phyloP scores from a whole-genome alignment of 2,113 vertebrate genomes.

The Ictidomys tridecemlineatus region DNA sequence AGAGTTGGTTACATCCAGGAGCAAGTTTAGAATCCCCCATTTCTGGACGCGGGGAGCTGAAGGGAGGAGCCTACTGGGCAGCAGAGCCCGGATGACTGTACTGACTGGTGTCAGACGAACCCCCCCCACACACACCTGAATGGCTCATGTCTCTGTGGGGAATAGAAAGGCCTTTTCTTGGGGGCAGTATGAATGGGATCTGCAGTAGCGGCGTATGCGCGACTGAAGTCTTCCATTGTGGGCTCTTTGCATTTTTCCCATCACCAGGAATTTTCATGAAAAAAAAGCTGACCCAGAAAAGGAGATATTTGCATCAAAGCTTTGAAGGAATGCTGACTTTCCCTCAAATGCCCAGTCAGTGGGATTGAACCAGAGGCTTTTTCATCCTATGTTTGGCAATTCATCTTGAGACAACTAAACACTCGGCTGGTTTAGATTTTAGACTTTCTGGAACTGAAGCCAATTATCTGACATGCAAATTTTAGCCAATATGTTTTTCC shows the following conservation, averaged over 20 bases:
- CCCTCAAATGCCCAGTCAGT: neutral
- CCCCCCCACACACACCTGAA: too few species aligned
- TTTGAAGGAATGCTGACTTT: constrained; percentile 29
- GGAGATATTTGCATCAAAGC: constrained; percentile 30
- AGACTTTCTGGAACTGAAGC: constrained; percentile 9
- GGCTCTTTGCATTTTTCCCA: neutral
- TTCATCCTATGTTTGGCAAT: constrained; percentile 37
- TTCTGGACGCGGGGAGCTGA: neutral
- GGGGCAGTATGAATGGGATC: too few species aligned
- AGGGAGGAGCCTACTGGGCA: neutral
- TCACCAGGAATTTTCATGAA: constrained; percentile 34
- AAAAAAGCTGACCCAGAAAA: constrained; percentile 47
- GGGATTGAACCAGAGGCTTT: constrained; percentile 18
- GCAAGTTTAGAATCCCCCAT: neutral
- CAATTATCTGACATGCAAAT: constrained; percentile 25
- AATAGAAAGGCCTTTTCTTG: too few species aligned
- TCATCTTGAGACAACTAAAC: constrained; percentile 7
- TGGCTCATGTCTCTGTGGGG: too few species aligned
- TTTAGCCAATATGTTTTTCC: neutral
- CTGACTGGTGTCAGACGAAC: too few species aligned
- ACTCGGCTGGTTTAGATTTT: neutral
- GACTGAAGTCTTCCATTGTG: neutral
- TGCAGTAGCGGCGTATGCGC: too few species aligned
- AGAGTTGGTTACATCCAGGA: neutral
- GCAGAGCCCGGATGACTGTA: too few species aligned